Conservation (phyloP, 2,888 invertebrate genomes). For the Rhodophaea formosa region DNA sequence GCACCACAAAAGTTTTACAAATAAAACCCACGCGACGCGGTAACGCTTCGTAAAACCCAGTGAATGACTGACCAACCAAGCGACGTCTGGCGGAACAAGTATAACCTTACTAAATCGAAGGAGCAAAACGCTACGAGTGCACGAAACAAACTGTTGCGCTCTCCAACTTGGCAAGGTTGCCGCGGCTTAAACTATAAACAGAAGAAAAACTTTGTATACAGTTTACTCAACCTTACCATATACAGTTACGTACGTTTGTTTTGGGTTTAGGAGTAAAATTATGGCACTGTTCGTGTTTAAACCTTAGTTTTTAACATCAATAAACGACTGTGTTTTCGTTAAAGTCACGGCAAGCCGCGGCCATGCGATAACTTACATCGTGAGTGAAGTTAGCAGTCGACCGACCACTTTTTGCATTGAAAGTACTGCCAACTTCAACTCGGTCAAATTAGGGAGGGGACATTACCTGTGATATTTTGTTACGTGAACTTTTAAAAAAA, state of each 20-base stretch:
- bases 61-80: slow-evolving; percentile 48
- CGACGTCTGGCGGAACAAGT: slow-evolving; percentile 51
- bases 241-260: slow-evolving; percentile 54
- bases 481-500: slow-evolving; percentile 22
- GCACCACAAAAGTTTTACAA: slow-evolving; percentile 64
- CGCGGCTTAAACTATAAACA: slow-evolving; percentile 58
- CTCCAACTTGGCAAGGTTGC: slow-evolving; percentile 58
- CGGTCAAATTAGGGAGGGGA: slow-evolving; percentile 37
- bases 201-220: slow-evolving; percentile 53
- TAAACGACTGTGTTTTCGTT: slow-evolving; percentile 61
- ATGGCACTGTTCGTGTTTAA: slow-evolving; percentile 59
- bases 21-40: slow-evolving; percentile 49
- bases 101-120: slow-evolving; percentile 68
- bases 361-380: slow-evolving; percentile 24
- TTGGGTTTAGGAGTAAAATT: slow-evolving; percentile 53
- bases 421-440: slow-evolving; percentile 49
- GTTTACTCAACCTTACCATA: slow-evolving; percentile 46
- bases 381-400: slow-evolving; percentile 40
- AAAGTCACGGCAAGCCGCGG: slow-evolving; percentile 51
- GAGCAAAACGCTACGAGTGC: slow-evolving; percentile 45
- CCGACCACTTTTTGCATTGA: slow-evolving; percentile 33
- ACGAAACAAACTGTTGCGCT: slow-evolving; percentile 56
- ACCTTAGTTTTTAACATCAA: slow-evolving; percentile 55
- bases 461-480: slow-evolving; percentile 35
- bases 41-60: slow-evolving; percentile 44